These are phyloP conservation scores for Tetanocera ferruginea DNA, from an alignment of 2,888 invertebrate genomes.

Conservation along the genomic window DNA sequence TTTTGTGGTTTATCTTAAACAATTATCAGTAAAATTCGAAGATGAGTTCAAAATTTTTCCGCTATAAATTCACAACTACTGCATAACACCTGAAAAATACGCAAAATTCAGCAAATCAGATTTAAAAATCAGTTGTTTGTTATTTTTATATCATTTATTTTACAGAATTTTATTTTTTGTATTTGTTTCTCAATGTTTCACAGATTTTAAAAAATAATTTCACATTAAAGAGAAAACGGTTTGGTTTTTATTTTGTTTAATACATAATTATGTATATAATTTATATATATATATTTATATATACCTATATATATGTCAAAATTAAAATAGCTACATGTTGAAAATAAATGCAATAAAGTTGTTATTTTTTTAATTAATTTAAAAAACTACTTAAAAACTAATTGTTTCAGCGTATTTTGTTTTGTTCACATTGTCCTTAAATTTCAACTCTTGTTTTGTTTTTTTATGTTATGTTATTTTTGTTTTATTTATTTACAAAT, in stretches of 20 bases:
- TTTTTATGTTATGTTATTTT: neutral
- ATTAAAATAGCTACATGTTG: neutral
- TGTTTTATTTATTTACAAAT: neutral
- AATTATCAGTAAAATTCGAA: too few species aligned
- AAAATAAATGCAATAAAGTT: conserved; percentile 23
- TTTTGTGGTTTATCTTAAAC: too few species aligned
- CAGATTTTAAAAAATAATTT: conserved; percentile 19
- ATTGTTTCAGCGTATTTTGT: conserved; percentile 27
- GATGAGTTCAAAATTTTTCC: too few species aligned
- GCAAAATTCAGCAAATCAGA: neutral
- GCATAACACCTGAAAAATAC: too few species aligned
- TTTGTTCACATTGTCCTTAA: conserved; percentile 14
- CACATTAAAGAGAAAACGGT: conserved; percentile 3
- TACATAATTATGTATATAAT: too few species aligned
- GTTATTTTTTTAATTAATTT: conserved; percentile 7
- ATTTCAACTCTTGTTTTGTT: neutral
- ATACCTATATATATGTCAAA: neutral
- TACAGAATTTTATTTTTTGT: conserved; percentile 20
- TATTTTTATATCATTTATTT: conserved; percentile 23
- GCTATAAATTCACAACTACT: too few species aligned
- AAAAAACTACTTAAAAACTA: conserved; percentile 22
- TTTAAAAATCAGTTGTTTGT: neutral
- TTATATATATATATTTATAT: neutral
- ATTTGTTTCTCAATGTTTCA: conserved; percentile 16
- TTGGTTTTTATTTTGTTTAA: neutral